A percentile compares a stretch with the other conserved stretches of the same genome.
Conservation (phyloP, 2,113 vertebrate genomes). For the Megaleporinus macrocephalus region DNA sequence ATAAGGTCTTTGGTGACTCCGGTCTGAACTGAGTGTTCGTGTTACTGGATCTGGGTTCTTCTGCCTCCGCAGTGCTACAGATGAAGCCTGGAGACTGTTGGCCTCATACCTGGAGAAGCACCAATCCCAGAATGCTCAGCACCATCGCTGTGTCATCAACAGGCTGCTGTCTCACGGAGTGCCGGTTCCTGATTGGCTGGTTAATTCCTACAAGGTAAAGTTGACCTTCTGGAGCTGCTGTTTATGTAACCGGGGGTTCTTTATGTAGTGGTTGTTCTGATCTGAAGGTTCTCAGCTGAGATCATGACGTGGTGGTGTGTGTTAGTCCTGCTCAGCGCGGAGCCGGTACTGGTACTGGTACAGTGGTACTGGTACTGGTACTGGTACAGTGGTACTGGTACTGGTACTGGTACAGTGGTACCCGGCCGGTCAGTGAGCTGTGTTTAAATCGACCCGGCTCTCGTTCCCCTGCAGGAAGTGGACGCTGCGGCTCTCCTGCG, state of each 20-base stretch:
- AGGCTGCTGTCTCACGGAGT: conserved; percentile 89
- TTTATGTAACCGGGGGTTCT: too few species aligned
- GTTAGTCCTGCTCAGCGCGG: too few species aligned
- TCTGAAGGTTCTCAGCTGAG: too few species aligned
- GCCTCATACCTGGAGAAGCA: conserved; percentile 85
- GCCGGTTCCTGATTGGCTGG: conserved; percentile 91
- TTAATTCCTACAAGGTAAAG: conserved; percentile 90
- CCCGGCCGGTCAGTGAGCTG: too few species aligned
- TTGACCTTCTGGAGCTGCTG: too few species aligned
- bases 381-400: too few species aligned
- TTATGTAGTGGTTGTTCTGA: too few species aligned
- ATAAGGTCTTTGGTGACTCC: too few species aligned
- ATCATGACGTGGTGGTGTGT: too few species aligned
- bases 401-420: too few species aligned
- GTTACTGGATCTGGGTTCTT: not conserved
- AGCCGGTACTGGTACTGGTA: too few species aligned
- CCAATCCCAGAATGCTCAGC: conserved; percentile 80
- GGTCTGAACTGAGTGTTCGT: not conserved
- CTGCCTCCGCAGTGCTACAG: conserved; percentile 81
- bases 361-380: too few species aligned
- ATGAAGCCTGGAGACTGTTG: conserved; percentile 93
- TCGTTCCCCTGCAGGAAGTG: conserved; percentile 73
- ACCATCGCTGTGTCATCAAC: conserved; percentile 90
- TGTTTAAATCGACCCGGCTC: not conserved
- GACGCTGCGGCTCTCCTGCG: conserved; percentile 89